phyloP scores from a whole-genome alignment of 2,113 vertebrate genomes.

The Echinops telfairi region DNA sequence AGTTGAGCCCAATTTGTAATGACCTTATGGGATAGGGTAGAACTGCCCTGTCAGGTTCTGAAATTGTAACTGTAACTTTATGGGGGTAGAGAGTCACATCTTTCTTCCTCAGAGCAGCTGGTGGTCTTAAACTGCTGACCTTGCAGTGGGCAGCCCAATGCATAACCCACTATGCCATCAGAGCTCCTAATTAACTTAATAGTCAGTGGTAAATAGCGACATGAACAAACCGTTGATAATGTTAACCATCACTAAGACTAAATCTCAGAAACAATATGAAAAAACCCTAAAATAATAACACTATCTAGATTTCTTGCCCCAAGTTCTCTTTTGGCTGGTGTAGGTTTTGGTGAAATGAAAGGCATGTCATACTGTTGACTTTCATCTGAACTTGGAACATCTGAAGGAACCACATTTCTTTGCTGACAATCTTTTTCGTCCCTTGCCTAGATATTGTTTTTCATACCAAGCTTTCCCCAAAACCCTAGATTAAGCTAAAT shows the following conservation, averaged over 20 bases:
- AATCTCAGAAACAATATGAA: neutral
- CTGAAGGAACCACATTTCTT: constrained; percentile 49
- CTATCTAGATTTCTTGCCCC: neutral
- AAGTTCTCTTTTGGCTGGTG: neutral
- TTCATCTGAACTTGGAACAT: constrained; percentile 36
- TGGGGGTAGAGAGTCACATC: too few species aligned
- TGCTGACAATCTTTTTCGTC: constrained; percentile 28
- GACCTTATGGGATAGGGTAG: too few species aligned
- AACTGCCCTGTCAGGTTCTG: too few species aligned
- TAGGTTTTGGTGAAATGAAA: constrained; percentile 46
- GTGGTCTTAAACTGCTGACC: too few species aligned
- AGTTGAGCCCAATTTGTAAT: too few species aligned
- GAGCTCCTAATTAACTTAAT: neutral
- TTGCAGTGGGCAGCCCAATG: too few species aligned
- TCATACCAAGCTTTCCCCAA: neutral
- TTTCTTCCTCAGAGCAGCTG: too few species aligned
- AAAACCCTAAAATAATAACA: neutral
- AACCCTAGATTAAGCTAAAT: neutral
- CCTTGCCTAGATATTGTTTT: constrained; percentile 24
- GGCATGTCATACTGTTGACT: constrained; percentile 30
- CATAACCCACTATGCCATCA: too few species aligned
- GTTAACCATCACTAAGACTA: neutral
- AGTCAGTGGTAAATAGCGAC: neutral
- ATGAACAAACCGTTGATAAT: neutral
- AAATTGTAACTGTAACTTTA: too few species aligned